These are phyloP conservation scores for Eulithis testata DNA, from an alignment of 2,888 invertebrate genomes.

Conservation along the genomic window DNA sequence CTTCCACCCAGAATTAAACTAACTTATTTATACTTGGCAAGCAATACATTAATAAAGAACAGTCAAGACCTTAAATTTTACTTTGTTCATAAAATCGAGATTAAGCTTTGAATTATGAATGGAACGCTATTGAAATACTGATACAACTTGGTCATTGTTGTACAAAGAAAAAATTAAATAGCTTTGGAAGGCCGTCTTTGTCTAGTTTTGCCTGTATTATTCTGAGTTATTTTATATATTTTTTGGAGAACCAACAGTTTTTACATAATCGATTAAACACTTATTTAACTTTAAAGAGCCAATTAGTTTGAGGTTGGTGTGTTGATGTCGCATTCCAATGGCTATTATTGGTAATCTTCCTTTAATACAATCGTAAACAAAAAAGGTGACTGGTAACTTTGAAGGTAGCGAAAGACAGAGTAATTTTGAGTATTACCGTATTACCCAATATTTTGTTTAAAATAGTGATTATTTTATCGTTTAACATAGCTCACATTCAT, in stretches of 20 bases:
- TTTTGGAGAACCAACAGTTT: no score
- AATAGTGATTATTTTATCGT: background rate
- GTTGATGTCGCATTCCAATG: no score
- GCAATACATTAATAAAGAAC: slow-evolving; percentile 15
- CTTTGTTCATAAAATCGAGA: slow-evolving; percentile 23
- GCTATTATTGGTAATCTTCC: no score
- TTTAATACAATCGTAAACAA: no score
- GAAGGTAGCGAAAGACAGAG: no score
- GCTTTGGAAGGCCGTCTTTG: background rate
- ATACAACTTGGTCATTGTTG: slow-evolving; percentile 5
- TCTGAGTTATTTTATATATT: no score
- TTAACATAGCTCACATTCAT: slow-evolving; percentile 3
- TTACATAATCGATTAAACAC: no score
- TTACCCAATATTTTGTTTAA: background rate
- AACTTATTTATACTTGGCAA: slow-evolving; percentile 16
- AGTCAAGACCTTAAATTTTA: slow-evolving; percentile 18
- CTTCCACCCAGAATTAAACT: no score
- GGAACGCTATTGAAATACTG: slow-evolving; percentile 22
- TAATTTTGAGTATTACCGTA: background rate
- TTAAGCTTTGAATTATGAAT: slow-evolving; percentile 21
- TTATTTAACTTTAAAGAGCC: no score
- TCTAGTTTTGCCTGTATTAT: background rate
- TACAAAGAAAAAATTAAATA: slow-evolving; percentile 6
- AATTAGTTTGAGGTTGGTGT: no score
- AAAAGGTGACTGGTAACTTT: no score